Evolutionary conservation across 2,888 invertebrate genomes (phyloP), one percentile per base, ranked within the genome.

Genomic region (Chalcosyrphus nemorum): DNA sequence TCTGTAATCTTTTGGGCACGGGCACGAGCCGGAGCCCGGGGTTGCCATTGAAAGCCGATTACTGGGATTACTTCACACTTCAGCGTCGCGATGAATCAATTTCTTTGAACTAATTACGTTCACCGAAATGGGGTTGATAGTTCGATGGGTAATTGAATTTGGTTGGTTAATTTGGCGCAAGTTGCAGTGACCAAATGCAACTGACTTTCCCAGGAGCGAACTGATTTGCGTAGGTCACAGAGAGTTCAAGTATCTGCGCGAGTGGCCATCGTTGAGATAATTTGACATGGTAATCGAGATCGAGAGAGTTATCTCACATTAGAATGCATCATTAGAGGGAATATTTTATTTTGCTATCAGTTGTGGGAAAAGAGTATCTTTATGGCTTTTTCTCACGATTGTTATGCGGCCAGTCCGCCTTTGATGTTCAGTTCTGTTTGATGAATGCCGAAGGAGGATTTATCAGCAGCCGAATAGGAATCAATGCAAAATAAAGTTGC

Each of bases 21-120:
- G 54, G 81, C 7, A 35, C 27, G 61, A 45, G 19, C 17, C 76
- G 61, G 32, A 45, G 43, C 57, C 56, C 41, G 7, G 32, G 45
- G 15, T 66, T 50, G 41, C 65, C 35, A 84, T 84, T 80, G 84
- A 80, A 84, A 84, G 74, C 74, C 80, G 84, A 84, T 84, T 84
- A 84, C 63, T 65, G 52, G 84, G 80, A 84, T 84, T 84, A 84
- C 84, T 84, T 84, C 84, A 84, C 84, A 84, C 84, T 80, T 80
- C 84, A 65, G 5, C 74, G 38, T 84, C 59, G 63, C 50, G 84
- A 84, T 84, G 80, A 84, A 84, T 84, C 84, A 84, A 80, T 84
- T 84, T 84, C 63, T 74, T 59, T 45, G 80, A 84, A 80, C 80
- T 84, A 84, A 84, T 84, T 84, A 84, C 56, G 56, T 29, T n/a